Evolutionary conservation across 2,888 invertebrate genomes (phyloP).

Genomic region (Drosophila mayaguana): DNA sequence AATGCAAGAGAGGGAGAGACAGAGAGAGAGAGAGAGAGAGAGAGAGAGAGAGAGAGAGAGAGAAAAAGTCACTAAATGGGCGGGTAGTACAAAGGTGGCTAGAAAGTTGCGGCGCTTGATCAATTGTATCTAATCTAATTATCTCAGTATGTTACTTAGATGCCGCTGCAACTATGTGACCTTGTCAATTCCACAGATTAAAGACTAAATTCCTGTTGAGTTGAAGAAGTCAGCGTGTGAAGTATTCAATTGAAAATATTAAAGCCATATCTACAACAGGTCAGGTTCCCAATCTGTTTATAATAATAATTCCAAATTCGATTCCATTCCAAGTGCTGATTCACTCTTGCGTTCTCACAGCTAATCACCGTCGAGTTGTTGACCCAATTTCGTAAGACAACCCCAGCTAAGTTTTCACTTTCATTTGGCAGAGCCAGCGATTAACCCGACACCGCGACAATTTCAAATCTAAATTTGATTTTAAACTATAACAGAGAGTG

Average conservation of each 20-base stretch:
- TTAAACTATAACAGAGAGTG: slow-evolving; percentile 27
- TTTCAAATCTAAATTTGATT: slow-evolving; percentile 31
- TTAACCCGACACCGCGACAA: slow-evolving; percentile 44
- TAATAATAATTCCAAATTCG: not conserved
- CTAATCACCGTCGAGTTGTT: slow-evolving; percentile 54
- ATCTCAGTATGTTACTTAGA: slow-evolving; percentile 26
- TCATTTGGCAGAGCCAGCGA: slow-evolving; percentile 29
- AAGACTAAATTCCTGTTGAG: slow-evolving; percentile 12
- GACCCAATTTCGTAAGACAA: slow-evolving; percentile 64
- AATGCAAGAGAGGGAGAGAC: slow-evolving; percentile 1
- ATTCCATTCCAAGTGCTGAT: slow-evolving; percentile 33
- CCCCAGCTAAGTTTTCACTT: slow-evolving; percentile 49
- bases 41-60: not conserved
- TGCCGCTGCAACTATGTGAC: slow-evolving; percentile 45
- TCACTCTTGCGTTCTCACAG: slow-evolving; percentile 40
- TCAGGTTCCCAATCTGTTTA: slow-evolving; percentile 10
- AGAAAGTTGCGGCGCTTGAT: slow-evolving; percentile 20
- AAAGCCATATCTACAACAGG: slow-evolving; percentile 3
- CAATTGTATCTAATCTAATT: slow-evolving; percentile 33
- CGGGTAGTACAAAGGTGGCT: slow-evolving; percentile 3
- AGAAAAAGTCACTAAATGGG: not conserved
- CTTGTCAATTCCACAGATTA: slow-evolving; percentile 57
- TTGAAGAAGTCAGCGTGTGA: slow-evolving; percentile 38
- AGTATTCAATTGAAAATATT: slow-evolving; percentile 35
- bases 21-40: not conserved